A percentile compares a stretch with the other conserved stretches of the same genome.
phyloP scores from a whole-genome alignment of 2,797 vertebrate species.

The Myotis findleyi region DNA sequence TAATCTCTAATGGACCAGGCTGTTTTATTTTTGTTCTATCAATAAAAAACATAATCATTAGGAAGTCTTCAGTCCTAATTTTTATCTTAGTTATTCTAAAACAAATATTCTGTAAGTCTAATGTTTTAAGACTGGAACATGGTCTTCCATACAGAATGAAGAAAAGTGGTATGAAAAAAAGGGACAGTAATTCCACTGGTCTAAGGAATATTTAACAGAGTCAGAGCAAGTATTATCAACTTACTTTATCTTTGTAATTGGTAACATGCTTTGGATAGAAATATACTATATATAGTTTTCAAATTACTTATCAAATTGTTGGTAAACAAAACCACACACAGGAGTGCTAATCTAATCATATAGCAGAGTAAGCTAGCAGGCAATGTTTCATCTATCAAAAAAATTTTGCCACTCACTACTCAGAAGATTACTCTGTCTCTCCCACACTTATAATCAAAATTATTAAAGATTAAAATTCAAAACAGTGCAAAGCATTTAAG shows the following conservation, averaged over 20 bases:
- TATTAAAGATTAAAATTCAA: conserved; percentile 26
- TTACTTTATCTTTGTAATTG: neutral
- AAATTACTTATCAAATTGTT: conserved; percentile 26
- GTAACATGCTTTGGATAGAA: neutral
- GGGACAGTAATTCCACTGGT: neutral
- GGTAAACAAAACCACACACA: neutral
- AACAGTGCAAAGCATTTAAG: conserved; percentile 2
- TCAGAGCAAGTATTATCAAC: neutral
- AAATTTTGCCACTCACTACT: conserved; percentile 23
- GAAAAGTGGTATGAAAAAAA: neutral
- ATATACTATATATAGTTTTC: neutral
- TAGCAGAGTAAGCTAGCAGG: neutral
- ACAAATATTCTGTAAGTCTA: neutral
- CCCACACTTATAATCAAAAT: conserved; percentile 3
- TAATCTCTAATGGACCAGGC: neutral
- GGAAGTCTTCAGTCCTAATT: neutral
- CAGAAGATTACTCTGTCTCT: neutral
- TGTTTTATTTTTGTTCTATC: conserved; percentile 18
- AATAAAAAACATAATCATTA: conserved; percentile 30
- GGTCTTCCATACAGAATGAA: neutral
- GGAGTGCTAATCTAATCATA: neutral
- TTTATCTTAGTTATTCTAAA: neutral
- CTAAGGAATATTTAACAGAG: neutral
- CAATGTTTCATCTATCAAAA: neutral
- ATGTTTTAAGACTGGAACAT: neutral